Conservation (phyloP, 2,888 invertebrate species). For the Sialis lutaria region DNA sequence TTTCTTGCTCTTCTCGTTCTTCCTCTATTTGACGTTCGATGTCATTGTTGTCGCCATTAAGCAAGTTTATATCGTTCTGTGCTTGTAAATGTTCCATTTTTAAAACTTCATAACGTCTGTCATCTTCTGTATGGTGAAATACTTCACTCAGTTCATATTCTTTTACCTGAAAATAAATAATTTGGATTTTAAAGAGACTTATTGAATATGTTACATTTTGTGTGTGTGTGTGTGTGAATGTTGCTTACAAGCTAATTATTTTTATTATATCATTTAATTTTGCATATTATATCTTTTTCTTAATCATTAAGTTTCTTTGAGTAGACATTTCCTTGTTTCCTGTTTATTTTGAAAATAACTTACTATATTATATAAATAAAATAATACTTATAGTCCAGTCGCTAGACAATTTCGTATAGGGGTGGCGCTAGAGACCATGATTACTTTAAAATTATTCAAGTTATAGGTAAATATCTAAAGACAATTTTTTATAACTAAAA, state of each 20-base stretch:
- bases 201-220: not conserved
- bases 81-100: slow-evolving; percentile 34
- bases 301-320: too few relatives aligned
- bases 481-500: too few relatives aligned
- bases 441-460: too few relatives aligned
- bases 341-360: too few relatives aligned
- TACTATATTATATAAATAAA: too few relatives aligned
- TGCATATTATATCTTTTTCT: too few relatives aligned
- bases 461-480: too few relatives aligned
- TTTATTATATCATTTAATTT: not conserved
- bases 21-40: slow-evolving; percentile 65
- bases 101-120: slow-evolving; percentile 54
- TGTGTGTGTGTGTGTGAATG: not conserved
- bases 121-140: slow-evolving; percentile 68
- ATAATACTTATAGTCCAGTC: too few relatives aligned
- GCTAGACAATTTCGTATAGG: too few relatives aligned
- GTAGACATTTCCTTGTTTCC: too few relatives aligned
- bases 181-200: not conserved
- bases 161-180: slow-evolving; percentile 40
- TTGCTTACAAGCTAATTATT: not conserved
- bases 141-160: slow-evolving; percentile 79
- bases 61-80: slow-evolving; percentile 38
- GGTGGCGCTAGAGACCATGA: too few relatives aligned
- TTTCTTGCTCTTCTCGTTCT: slow-evolving; percentile 51
- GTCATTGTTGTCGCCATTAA: slow-evolving; percentile 45